These are phyloP conservation scores for Oryctes rhinoceros DNA, from an alignment of 1,140 invertebrate species.

Conservation along the genomic window DNA sequence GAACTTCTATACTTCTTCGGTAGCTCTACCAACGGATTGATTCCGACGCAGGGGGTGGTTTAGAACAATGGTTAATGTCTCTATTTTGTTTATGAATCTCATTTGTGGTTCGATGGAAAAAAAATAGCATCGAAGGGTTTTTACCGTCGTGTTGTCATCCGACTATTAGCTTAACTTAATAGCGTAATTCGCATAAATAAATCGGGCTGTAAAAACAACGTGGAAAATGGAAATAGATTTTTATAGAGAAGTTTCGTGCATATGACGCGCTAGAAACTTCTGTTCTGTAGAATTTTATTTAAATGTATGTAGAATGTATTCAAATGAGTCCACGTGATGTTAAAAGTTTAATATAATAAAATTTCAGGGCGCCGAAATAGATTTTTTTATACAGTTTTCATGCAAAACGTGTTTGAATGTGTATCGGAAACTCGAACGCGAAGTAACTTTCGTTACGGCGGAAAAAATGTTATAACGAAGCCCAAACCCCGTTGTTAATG, in stretches of 20 bases:
- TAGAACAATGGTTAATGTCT: slow-evolving; percentile 28
- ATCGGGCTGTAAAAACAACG: not conserved
- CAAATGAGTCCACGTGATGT: slow-evolving; percentile 15
- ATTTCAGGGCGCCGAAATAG: slow-evolving; percentile 1
- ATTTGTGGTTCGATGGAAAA: not conserved
- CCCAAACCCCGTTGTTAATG: too few relatives aligned
- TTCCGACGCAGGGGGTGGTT: not conserved
- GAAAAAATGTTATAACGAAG: not conserved
- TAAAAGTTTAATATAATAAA: slow-evolving; percentile 29
- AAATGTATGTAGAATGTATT: slow-evolving; percentile 26
- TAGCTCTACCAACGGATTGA: not conserved
- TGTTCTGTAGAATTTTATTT: slow-evolving; percentile 19
- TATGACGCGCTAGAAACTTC: not conserved
- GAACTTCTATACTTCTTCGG: not conserved
- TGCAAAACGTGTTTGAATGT: not conserved
- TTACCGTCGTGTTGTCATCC: not conserved
- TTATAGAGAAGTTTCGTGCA: not conserved
- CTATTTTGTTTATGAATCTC: slow-evolving; percentile 18
- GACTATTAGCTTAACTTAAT: not conserved
- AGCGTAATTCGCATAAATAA: not conserved
- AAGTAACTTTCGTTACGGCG: not conserved
- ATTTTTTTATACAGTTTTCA: slow-evolving; percentile 22
- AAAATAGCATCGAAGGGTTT: not conserved
- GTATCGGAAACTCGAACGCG: not conserved
- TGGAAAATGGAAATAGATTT: slow-evolving; percentile 25